A percentile compares a stretch with the other conserved stretches of the same genome.
Evolutionary conservation across 92 coral and sea anemone genomes (phyloP).

Genomic region (Diadumene lineata): DNA sequence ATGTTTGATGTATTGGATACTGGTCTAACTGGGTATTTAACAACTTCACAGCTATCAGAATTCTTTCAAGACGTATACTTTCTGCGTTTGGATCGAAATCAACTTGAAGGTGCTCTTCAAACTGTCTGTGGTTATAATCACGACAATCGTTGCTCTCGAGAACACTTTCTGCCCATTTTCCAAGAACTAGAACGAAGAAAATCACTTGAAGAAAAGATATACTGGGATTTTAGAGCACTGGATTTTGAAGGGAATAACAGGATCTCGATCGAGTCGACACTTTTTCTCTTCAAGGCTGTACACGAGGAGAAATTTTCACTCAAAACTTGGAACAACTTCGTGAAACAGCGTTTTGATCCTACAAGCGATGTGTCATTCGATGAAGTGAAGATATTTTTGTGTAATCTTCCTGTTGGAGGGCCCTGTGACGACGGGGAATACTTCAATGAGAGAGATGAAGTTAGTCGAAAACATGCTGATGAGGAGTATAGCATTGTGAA

Average conservation of each 20-base stretch:
- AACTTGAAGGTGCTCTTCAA: constrained; percentile 79
- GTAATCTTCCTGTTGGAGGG: constrained; percentile 83
- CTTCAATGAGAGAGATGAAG: constrained; percentile 56
- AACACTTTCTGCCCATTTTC: constrained; percentile 71
- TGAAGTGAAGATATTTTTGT: constrained; percentile 87
- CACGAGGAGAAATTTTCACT: constrained; percentile 88
- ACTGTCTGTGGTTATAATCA: constrained; percentile 79
- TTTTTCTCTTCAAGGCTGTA: constrained; percentile 88
- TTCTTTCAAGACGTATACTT: constrained; percentile 79
- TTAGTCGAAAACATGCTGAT: constrained; percentile 51
- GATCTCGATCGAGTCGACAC: constrained; percentile 80
- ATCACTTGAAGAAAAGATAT: constrained; percentile 84
- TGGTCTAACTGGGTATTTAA: constrained; percentile 68
- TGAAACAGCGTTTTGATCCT: constrained; percentile 57
- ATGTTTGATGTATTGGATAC: constrained; percentile 95
- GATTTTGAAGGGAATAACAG: constrained; percentile 85
- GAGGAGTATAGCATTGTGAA: constrained; percentile 70
- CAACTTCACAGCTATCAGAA: constrained; percentile 75
- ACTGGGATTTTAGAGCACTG: constrained; percentile 90
- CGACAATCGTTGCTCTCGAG: constrained; percentile 81
- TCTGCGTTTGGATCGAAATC: constrained; percentile 71
- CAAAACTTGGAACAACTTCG: constrained; percentile 79
- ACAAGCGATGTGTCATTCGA: constrained; percentile 85
- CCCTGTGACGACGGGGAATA: constrained; percentile 79
- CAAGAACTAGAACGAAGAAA: constrained; percentile 85